Base-by-base conservation (phyloP, 2,797 vertebrate genomes). In the Monodelphis domestica region DNA sequence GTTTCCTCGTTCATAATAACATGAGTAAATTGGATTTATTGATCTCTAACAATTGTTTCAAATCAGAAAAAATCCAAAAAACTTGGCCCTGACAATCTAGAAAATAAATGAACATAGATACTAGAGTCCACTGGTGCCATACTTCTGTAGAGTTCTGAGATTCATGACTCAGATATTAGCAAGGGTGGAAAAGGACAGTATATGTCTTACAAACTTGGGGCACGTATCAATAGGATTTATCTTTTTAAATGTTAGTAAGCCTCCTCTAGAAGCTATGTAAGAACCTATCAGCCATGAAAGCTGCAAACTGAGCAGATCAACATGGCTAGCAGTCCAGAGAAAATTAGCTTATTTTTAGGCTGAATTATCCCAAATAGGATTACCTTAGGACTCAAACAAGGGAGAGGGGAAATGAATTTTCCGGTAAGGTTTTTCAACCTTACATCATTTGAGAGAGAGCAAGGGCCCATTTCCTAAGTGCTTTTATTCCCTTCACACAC, bases 341-440 rank as follows among this genome's bases (percentile, higher is more conserved):
- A 92, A 91, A 90, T 88, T 28, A 28, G 9, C 29, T 91, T 89
- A 21, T 89, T 92, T 95, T 89, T 94, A 87, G 93, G 63, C 53
- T 89, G 30, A 91, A 90, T 89, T 91, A 54, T 57, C 91, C 50
- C 78, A 87, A 88, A 92, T 9, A 93, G 92, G 56, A 90, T 53
- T 89, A 91, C 29, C 33, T 56, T 24, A 30, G 9, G 53, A 59
- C 29, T 93, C 91, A 54, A 56, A n/a, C 54, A 89, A 33, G 56
- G 88, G 94, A 84, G 3, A 84, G 70, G 70, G 70, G 57, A 57
- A 94, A 84, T 29, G 88, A 90, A 52, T 91, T 92, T 90, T 51
- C 17, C 55, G 70, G 70, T 84, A 54, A 53, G 2, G 28, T 78
- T 95, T 93, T 38, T 88, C 90, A 53, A 55, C 5, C 57, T 94